Evolutionary conservation across 2,888 invertebrate genomes (phyloP), one percentile per base, ranked within the genome.

Genomic region (Amphipyra berbera): DNA sequence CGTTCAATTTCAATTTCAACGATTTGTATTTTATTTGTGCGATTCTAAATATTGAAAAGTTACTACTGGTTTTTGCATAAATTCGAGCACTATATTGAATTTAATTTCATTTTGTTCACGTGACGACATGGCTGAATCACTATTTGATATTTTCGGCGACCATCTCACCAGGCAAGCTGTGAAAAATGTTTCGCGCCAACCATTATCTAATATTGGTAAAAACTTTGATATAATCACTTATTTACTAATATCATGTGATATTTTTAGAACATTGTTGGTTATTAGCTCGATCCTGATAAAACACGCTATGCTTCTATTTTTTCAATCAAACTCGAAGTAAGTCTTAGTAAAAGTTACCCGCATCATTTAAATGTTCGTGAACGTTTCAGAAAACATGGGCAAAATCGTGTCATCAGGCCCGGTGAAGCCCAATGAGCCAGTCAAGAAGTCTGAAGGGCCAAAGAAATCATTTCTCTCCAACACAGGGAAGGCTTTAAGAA

Each of bases 381-480:
- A 30, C 50, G 58, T 83, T 82, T 9, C 74, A 94, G 94, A 94
- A 78, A 94, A 94, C 65, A 86, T 92, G 79, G 94, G 94, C 0
- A 94, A 94, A 81, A 82, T 80, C 0, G 82, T 87, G 6, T 83
- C 88, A 9, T 60, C 82, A 6, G 92, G 90, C 2, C 92, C 92
- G 1, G 62, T 89, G 6, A 94, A 94, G 64, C 91, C 90, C 0
- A 92, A 90, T 45, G 92, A 92, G 55, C 90, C 94, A 1, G 44
- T 88, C 1, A 93, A 93, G 69, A 93, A 91, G 63, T 76, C 79
- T 1, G 85, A 85, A 12, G 89, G 88, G 13, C 69, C 76, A 0
- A 94, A 94, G 66, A 94, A 93, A 66, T 90, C 93, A 0, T 94
- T 94, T 59, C 79, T 94, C 0, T 87, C 87, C 0, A 94, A 94